Evolutionary conservation across 2,888 invertebrate genomes (phyloP).

Genomic region (Schizotus pectinicornis): DNA sequence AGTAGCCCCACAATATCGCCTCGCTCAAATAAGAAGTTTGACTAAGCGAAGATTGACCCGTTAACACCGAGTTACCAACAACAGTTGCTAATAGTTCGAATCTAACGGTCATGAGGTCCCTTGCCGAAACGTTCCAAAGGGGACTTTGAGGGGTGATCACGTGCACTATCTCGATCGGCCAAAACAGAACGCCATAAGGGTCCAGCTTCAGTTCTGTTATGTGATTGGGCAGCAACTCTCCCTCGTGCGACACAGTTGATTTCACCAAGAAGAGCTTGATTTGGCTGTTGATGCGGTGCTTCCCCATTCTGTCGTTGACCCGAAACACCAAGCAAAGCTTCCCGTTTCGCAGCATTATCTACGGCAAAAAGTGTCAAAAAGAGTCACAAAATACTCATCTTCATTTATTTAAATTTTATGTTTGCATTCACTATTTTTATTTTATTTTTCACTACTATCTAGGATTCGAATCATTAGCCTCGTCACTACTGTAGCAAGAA

Average conservation of each 20-base stretch:
- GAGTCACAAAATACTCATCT: too few species aligned
- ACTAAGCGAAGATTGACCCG: slow-evolving; percentile 73
- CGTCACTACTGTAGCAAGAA: too few species aligned
- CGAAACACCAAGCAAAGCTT: slow-evolving; percentile 77
- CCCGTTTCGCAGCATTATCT: slow-evolving; percentile 54
- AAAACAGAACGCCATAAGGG: slow-evolving; percentile 70
- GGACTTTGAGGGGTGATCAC: slow-evolving; percentile 78
- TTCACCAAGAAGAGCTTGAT: slow-evolving; percentile 71
- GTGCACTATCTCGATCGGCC: slow-evolving; percentile 86
- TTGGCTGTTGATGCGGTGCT: slow-evolving; percentile 60
- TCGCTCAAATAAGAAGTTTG: slow-evolving; percentile 77
- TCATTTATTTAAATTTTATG: too few species aligned
- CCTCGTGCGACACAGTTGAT: slow-evolving; percentile 66
- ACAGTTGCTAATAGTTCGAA: slow-evolving; percentile 81
- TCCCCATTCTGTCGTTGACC: slow-evolving; percentile 75
- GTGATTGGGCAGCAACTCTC: slow-evolving; percentile 72
- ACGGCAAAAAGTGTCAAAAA: slow-evolving; percentile 13
- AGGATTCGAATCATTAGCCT: too few species aligned
- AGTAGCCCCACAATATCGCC: slow-evolving; percentile 83
- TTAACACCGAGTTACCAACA: slow-evolving; percentile 79
- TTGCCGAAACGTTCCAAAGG: slow-evolving; percentile 74
- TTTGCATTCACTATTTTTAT: too few species aligned
- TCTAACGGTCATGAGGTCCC: slow-evolving; percentile 71
- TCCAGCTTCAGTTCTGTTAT: slow-evolving; percentile 71
- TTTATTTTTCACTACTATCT: too few species aligned